These are phyloP conservation scores for Drepanosiphum platanoidis DNA, from an alignment of 2,888 invertebrate species.

Conservation along the genomic window DNA sequence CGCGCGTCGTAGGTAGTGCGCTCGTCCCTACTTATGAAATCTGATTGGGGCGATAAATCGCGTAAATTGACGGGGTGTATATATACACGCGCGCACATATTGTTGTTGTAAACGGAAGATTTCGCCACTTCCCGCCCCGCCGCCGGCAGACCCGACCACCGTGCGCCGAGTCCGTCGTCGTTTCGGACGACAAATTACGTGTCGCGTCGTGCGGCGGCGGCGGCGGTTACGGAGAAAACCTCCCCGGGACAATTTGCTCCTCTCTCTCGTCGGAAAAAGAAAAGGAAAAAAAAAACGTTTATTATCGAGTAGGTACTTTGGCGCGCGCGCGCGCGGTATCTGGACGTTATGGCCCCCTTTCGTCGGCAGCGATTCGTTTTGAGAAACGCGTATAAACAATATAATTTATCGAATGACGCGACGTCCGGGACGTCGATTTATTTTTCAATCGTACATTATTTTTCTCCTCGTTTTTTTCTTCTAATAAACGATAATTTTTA, in stretches of 20 bases:
- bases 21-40: not conserved
- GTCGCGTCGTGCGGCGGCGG: too few species aligned
- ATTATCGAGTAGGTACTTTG: conserved; percentile 30
- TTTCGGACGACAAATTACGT: conserved; percentile 44
- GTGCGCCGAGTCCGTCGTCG: too few species aligned
- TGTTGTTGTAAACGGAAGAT: conserved; percentile 14
- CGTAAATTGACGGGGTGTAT: conserved; percentile 32
- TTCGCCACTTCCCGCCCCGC: not conserved
- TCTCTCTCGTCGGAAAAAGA: conserved; percentile 23
- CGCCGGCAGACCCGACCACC: not conserved
- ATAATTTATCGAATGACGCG: not conserved
- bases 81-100: not conserved
- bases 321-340: not conserved
- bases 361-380: conserved; percentile 2
- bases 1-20: not conserved
- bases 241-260: conserved; percentile 17
- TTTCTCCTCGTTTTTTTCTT: not conserved
- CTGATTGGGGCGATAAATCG: conserved; percentile 53
- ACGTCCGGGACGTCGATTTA: not conserved
- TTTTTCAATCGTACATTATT: not conserved
- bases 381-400: not conserved
- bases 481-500: too few species aligned
- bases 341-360: conserved; percentile 36
- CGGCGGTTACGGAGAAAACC: not conserved
- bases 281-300: conserved; percentile 56